Conservation (phyloP, 2,113 vertebrate species). For the Callopanchax toddi region DNA sequence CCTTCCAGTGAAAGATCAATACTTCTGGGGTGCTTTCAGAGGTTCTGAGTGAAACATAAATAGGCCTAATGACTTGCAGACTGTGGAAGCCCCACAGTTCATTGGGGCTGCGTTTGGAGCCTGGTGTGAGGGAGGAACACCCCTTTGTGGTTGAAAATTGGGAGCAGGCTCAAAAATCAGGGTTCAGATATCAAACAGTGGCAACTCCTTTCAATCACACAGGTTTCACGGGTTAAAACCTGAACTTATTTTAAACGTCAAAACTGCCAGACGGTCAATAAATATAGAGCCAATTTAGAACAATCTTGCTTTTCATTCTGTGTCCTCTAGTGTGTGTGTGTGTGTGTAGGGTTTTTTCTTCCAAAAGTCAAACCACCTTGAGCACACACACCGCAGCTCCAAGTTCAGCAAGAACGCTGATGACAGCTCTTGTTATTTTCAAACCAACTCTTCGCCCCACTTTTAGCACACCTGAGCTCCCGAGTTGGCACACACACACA, state of each 20-base stretch:
- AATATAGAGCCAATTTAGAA: constrained; percentile 43
- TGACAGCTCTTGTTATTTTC: constrained; percentile 40
- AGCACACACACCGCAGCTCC: constrained; percentile 15
- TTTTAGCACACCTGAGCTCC: constrained; percentile 47
- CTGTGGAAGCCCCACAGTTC: constrained; percentile 44
- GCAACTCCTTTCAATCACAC: constrained; percentile 30
- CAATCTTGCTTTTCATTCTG: constrained; percentile 52
- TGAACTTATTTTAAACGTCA: constrained; percentile 32
- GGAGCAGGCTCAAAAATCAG: constrained; percentile 30
- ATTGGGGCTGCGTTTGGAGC: constrained; percentile 34
- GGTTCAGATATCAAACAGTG: constrained; percentile 64
- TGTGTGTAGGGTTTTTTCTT: no score
- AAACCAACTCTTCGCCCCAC: constrained; percentile 32
- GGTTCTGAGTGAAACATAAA: constrained; percentile 51
- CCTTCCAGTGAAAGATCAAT: constrained; percentile 16
- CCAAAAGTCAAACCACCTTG: constrained; percentile 1
- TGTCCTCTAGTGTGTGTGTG: constrained; percentile 1
- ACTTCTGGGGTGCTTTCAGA: constrained; percentile 27
- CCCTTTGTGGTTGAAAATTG: constrained; percentile 56
- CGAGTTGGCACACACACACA: constrained; percentile 8
- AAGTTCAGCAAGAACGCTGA: background rate
- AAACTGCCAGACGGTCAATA: constrained; percentile 16
- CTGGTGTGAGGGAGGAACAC: constrained; percentile 55
- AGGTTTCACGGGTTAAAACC: constrained; percentile 26
- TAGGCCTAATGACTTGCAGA: constrained; percentile 65